Conservation (phyloP, 2,888 invertebrate species). For the Enoplolaimus lenunculus region DNA sequence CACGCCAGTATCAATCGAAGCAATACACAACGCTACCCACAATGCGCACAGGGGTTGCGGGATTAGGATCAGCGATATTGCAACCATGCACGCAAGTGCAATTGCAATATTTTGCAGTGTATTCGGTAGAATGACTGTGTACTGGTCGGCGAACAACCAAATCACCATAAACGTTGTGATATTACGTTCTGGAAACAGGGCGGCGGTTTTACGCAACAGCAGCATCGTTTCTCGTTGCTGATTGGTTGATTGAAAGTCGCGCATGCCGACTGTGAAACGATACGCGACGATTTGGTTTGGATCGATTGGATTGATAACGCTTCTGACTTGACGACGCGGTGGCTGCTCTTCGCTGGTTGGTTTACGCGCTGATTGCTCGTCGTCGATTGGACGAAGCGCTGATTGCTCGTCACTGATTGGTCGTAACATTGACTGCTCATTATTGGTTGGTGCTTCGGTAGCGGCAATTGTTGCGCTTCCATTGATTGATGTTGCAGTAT, state of each 20-base stretch:
- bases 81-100: conserved; percentile 62
- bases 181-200: conserved; percentile 31
- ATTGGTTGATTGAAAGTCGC: conserved; percentile 33
- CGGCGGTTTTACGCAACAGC: conserved; percentile 30
- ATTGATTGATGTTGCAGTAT: no score
- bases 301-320: no score
- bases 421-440: no score
- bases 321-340: no score
- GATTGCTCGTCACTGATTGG: no score
- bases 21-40: conserved; percentile 85
- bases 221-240: conserved; percentile 35
- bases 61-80: conserved; percentile 78
- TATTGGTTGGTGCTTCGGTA: no score
- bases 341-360: no score
- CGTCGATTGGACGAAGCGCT: no score
- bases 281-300: not conserved
- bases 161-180: conserved; percentile 40
- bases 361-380: no score
- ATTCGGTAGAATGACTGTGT: conserved; percentile 39
- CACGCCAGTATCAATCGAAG: conserved; percentile 81
- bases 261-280: conserved; percentile 18
- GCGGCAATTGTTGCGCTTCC: no score
- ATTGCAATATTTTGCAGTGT: conserved; percentile 33
- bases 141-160: conserved; percentile 41
- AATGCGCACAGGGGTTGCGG: conserved; percentile 76